Conservation (phyloP, 2,888 invertebrate genomes). For the Rotaria macrura region DNA sequence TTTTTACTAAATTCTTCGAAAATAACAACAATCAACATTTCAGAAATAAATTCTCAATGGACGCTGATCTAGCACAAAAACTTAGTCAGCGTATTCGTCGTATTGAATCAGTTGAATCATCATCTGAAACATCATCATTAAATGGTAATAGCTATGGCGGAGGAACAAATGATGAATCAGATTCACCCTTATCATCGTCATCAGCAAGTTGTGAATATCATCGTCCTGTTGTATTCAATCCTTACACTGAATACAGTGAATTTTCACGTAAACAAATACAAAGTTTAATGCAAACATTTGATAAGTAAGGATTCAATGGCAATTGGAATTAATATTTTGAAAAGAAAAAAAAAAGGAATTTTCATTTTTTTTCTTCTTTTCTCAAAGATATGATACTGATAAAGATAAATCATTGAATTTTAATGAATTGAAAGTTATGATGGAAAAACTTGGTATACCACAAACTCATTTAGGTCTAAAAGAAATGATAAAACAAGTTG, state of each 20-base stretch:
- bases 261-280: conserved; percentile 85
- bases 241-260: conserved; percentile 86
- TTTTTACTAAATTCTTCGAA: not conserved
- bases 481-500: conserved; percentile 50
- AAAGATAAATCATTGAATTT: conserved; percentile 78
- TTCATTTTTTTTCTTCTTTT: not conserved
- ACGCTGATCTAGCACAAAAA: conserved; percentile 4
- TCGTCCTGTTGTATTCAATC: conserved; percentile 55
- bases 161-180: not conserved
- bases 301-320: conserved; percentile 63
- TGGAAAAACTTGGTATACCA: conserved; percentile 86
- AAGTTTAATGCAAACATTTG: conserved; percentile 82
- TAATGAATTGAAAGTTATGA: conserved; percentile 78
- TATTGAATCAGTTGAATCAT: not conserved
- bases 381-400: conserved; percentile 71
- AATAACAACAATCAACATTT: not conserved
- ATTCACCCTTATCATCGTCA: not conserved
- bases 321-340: too few species aligned
- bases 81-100: not conserved
- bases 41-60: not conserved
- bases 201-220: not conserved
- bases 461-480: conserved; percentile 69
- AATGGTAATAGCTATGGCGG: not conserved
- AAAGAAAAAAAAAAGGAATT: too few species aligned
- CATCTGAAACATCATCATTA: not conserved